Evolutionary conservation across 2,888 invertebrate genomes (phyloP).

Genomic region (Venusia cambrica): DNA sequence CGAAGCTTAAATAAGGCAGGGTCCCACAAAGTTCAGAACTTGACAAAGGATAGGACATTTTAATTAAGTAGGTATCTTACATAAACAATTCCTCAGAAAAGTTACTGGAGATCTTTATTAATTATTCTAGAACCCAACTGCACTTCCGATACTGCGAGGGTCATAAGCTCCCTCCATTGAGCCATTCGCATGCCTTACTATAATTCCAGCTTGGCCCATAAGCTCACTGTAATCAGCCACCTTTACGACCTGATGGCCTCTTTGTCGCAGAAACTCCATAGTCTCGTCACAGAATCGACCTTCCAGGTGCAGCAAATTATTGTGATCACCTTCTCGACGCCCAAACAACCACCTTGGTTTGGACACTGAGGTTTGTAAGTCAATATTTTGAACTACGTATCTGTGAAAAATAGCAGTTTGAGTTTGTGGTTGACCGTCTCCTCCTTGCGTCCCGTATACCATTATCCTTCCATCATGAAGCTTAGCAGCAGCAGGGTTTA

Average conservation of each 20-base stretch:
- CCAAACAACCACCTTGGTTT: constrained; percentile 67
- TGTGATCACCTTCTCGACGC: constrained; percentile 35
- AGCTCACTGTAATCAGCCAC: constrained; percentile 45
- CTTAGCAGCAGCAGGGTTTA: constrained; percentile 63
- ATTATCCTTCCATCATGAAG: constrained; percentile 64
- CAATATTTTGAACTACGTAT: constrained; percentile 57
- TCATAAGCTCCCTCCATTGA: constrained; percentile 67
- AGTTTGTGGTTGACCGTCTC: constrained; percentile 68
- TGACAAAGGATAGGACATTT: constrained; percentile 23
- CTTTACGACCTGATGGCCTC: constrained; percentile 52
- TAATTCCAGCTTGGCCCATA: constrained; percentile 60
- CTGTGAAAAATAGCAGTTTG: constrained; percentile 71
- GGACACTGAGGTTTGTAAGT: constrained; percentile 52
- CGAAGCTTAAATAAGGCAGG: constrained; percentile 27
- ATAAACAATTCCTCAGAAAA: constrained; percentile 8
- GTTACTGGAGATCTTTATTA: constrained; percentile 5
- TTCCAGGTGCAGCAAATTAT: constrained; percentile 50
- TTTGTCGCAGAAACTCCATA: constrained; percentile 49
- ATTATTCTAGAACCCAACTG: constrained; percentile 54
- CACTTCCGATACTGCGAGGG: constrained; percentile 61
- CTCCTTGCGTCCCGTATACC: constrained; percentile 66
- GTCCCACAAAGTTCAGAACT: constrained; percentile 24
- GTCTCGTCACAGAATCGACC: constrained; percentile 53
- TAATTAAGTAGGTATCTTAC: constrained; percentile 17
- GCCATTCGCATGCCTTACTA: constrained; percentile 60